phyloP scores from a whole-genome alignment of 2,888 invertebrate species.

The Euzophera pinguis region DNA sequence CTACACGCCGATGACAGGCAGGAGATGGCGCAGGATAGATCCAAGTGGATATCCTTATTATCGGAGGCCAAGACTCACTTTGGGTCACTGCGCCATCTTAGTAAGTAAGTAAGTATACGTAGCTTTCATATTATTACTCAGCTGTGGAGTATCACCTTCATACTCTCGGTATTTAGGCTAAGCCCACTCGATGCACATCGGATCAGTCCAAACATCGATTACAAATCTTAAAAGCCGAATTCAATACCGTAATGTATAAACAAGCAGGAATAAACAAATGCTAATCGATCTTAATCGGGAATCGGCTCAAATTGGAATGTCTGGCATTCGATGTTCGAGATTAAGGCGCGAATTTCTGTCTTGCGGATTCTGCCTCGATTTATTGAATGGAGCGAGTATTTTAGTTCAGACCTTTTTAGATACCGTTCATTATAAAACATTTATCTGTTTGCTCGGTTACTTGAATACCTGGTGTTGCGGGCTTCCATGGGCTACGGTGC shows the following conservation, averaged over 20 bases:
- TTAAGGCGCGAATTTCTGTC: too few relatives aligned
- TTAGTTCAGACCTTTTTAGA: neutral
- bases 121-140: neutral
- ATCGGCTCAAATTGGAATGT: neutral
- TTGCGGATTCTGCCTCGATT: neutral
- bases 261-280: slow-evolving; percentile 2
- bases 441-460: too few relatives aligned
- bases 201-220: slow-evolving; percentile 15
- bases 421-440: too few relatives aligned
- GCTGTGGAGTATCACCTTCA: neutral
- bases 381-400: neutral
- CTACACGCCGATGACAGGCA: too few relatives aligned
- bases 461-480: too few relatives aligned
- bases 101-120: too few relatives aligned
- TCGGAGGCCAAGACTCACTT: too few relatives aligned
- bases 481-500: too few relatives aligned
- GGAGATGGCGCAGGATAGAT: too few relatives aligned
- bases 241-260: slow-evolving; percentile 5
- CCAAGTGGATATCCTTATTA: too few relatives aligned
- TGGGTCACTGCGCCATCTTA: too few relatives aligned
- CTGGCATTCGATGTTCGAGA: neutral
- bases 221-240: slow-evolving; percentile 4
- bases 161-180: slow-evolving; percentile 3
- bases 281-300: slow-evolving; percentile 5
- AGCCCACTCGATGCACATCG: neutral